Conservation (phyloP, 2,888 invertebrate genomes). For the Apoda limacodes region DNA sequence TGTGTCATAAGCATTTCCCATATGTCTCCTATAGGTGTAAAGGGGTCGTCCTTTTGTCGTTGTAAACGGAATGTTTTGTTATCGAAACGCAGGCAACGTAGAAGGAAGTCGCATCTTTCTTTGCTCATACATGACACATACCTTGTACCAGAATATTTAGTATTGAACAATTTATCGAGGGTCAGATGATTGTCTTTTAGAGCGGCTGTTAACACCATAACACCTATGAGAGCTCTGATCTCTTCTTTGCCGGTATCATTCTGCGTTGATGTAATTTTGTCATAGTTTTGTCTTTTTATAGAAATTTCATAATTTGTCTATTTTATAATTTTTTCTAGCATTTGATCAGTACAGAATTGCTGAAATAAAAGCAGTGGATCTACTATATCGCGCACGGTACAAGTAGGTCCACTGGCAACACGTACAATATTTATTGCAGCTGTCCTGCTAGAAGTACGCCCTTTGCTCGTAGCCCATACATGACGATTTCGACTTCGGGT, state of each 20-base stretch:
- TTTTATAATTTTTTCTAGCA: conserved; percentile 6
- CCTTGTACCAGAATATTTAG: conserved; percentile 9
- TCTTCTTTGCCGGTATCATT: conserved; percentile 6
- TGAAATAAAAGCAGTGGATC: conserved; percentile 5
- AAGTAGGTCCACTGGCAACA: conserved; percentile 7
- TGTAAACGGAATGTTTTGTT: conserved; percentile 2
- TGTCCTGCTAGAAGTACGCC: too few relatives aligned
- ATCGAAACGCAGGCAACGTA: conserved; percentile 8
- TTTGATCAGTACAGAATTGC: conserved; percentile 6
- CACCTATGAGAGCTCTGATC: conserved; percentile 5
- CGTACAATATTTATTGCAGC: too few relatives aligned
- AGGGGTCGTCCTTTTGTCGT: conserved; percentile 13
- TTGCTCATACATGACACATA: too few relatives aligned
- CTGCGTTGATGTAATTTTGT: conserved; percentile 2
- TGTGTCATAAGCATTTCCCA: conserved; percentile 18
- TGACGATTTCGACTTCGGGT: too few relatives aligned
- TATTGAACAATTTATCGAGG: conserved; percentile 8
- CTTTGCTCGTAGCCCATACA: conserved; percentile 4
- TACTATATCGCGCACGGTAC: background rate
- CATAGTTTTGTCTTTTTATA: conserved; percentile 9
- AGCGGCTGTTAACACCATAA: too few relatives aligned
- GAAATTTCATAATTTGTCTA: conserved; percentile 11
- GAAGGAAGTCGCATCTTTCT: too few relatives aligned
- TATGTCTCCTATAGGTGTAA: conserved; percentile 19
- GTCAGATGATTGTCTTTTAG: conserved; percentile 4